These are phyloP conservation scores for Macropus fuliginosus DNA, from an alignment of 2,797 vertebrate genomes.

Conservation along the genomic window DNA sequence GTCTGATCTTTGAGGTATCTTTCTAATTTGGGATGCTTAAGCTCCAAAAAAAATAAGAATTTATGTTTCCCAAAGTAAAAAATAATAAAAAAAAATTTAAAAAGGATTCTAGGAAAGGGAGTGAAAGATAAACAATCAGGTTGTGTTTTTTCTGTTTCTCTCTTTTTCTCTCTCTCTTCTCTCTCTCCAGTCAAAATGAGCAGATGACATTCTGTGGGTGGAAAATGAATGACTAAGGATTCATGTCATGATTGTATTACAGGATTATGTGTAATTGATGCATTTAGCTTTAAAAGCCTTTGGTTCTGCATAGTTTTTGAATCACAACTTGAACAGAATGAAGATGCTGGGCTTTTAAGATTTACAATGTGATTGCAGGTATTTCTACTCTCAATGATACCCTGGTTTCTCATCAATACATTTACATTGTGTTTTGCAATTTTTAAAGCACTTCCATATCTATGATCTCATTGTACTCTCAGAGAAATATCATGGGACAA, in stretches of 20 bases:
- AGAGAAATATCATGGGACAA: slow-evolving; percentile 1
- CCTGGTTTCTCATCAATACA: slow-evolving; percentile 23
- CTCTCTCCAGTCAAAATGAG: slow-evolving; percentile 52
- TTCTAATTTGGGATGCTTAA: background rate
- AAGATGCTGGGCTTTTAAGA: slow-evolving; percentile 48
- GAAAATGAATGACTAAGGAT: slow-evolving; percentile 70
- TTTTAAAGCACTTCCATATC: slow-evolving; percentile 16
- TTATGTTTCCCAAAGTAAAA: slow-evolving; percentile 40
- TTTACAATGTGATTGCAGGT: slow-evolving; percentile 47
- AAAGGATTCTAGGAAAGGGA: background rate
- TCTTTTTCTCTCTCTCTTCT: background rate
- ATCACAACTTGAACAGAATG: slow-evolving; percentile 22
- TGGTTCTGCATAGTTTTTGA: slow-evolving; percentile 60
- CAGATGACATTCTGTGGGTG: slow-evolving; percentile 72
- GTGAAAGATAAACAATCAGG: too few species aligned
- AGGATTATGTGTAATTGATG: slow-evolving; percentile 77
- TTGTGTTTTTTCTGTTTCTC: background rate
- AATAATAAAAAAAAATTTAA: background rate
- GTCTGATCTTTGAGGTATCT: background rate
- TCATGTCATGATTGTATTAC: slow-evolving; percentile 55
- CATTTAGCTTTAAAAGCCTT: slow-evolving; percentile 75
- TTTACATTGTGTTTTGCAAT: slow-evolving; percentile 21
- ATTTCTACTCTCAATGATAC: slow-evolving; percentile 11
- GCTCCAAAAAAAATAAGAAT: background rate
- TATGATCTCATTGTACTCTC: slow-evolving; percentile 19